Base-by-base conservation (phyloP, 1,140 invertebrate species). In the Lepidurus arcticus region DNA sequence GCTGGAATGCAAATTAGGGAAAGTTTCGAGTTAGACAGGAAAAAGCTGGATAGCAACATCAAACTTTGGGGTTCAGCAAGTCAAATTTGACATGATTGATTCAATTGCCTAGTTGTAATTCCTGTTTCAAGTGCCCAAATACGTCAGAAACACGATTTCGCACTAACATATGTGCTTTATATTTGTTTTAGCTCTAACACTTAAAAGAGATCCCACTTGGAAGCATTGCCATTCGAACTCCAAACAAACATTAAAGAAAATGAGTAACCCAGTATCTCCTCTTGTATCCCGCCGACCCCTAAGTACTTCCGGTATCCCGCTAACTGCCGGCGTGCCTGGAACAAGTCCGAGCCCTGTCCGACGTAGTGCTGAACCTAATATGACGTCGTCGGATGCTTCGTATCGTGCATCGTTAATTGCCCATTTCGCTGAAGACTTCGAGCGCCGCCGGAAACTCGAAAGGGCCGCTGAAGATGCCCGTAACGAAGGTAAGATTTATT, bases 371-470 rank as follows among this genome's bases (percentile, higher is more conserved):
- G 53, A 65, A 65, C 53, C 53, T 13, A 65, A 13, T 65, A 65
- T 34, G 34, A 34, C 53, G 16, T 21, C 21, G 16, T 65, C 53
- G 9, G 53, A 76, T 11, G 78, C 65, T 2, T 73, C 78, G 16
- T 78, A 78, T 45, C 78, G 78, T 24, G 78, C 78, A 7, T 78
- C 78, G 7, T 43, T 78, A 21, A 74, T 78, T 13, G 74, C 78
- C 8, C 78, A 74, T 45, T 78, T 74, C 43, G 78, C 78, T 16
- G 78, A 78, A 75, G 78, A 78, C 21, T 45, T 78, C 34, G 78
- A 78, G 42, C 65, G 78, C 8, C 78, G 78, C 75, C 78, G 78
- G 13, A 73, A 74, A 9, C 73, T 74, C 44, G 78, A 78, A 47
- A 73, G 78, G 16, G 78, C 78, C 42, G 74, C 73, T 45, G 78